These are phyloP conservation scores for Bibio marci DNA, from an alignment of 2,888 invertebrate genomes.

Conservation along the genomic window DNA sequence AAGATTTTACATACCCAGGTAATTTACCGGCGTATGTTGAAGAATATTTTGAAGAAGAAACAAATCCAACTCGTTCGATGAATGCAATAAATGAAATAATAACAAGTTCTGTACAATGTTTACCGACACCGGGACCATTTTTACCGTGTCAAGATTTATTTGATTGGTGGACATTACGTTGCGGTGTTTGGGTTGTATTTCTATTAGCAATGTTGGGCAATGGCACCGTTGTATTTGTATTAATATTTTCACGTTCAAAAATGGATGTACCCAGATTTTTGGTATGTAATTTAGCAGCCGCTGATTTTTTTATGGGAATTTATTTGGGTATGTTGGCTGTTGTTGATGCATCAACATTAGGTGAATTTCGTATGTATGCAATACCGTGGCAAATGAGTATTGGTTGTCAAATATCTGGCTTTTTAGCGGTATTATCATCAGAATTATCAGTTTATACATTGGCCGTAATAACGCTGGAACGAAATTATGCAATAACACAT, in stretches of 20 bases:
- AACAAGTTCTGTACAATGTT: slow-evolving; percentile 40
- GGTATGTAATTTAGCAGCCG: slow-evolving; percentile 90
- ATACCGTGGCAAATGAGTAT: slow-evolving; percentile 95
- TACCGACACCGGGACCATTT: slow-evolving; percentile 82
- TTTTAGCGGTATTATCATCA: slow-evolving; percentile 82
- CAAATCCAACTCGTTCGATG: slow-evolving; percentile 15
- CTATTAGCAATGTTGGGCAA: slow-evolving; percentile 89
- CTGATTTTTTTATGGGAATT: slow-evolving; percentile 94
- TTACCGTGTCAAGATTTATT: slow-evolving; percentile 90
- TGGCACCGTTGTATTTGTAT: slow-evolving; percentile 85
- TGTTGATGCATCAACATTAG: slow-evolving; percentile 87
- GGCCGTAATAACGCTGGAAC: slow-evolving; percentile 87
- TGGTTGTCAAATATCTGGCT: slow-evolving; percentile 86
- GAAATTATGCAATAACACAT: slow-evolving; percentile 94
- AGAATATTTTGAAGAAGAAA: slow-evolving; percentile 51
- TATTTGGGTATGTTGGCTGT: slow-evolving; percentile 88
- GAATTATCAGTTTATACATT: slow-evolving; percentile 91
- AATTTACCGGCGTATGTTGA: slow-evolving; percentile 53
- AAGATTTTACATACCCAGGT: slow-evolving; percentile 50
- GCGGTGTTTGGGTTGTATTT: slow-evolving; percentile 96
- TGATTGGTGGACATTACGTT: slow-evolving; percentile 94
- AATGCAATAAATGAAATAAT: slow-evolving; percentile 16
- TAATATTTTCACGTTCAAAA: slow-evolving; percentile 78
- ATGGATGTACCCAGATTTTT: slow-evolving; percentile 94
- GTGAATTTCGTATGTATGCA: slow-evolving; percentile 90